phyloP scores from a whole-genome alignment of 37 sponge, comb jelly and placozoan genomes.

The Crambe crambe region DNA sequence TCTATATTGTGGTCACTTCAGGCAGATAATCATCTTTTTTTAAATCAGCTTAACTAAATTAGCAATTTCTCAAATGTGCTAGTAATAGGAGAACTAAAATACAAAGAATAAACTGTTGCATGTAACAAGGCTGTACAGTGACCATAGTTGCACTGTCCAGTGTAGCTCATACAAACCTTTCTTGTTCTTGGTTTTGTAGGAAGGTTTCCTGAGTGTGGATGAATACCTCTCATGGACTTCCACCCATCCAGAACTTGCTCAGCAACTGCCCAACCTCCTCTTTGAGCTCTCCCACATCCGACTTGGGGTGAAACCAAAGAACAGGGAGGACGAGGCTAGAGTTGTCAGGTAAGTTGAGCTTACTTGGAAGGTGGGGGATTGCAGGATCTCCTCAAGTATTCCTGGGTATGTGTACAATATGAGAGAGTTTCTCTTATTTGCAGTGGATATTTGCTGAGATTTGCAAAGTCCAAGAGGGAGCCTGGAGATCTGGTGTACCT shows the following conservation, averaged over 20 bases:
- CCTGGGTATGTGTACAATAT: background rate
- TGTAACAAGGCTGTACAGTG: background rate
- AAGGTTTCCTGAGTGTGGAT: conserved; percentile 14
- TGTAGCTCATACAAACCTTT: too few species aligned
- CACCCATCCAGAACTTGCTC: background rate
- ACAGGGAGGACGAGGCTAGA: conserved; percentile 43
- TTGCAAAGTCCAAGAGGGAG: conserved; percentile 11
- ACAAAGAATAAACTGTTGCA: background rate
- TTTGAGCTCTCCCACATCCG: conserved; percentile 66
- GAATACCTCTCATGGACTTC: conserved; percentile 56
- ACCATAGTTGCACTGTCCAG: too few species aligned
- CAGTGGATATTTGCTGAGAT: conserved; percentile 73
- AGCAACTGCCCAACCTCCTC: conserved; percentile 31
- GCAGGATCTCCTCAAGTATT: background rate
- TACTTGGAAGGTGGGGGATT: conserved; percentile 15
- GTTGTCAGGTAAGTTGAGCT: conserved; percentile 71
- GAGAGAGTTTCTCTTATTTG: background rate
- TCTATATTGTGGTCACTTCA: background rate
- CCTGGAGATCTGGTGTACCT: conserved; percentile 78
- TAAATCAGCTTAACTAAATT: too few species aligned
- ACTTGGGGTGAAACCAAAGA: conserved; percentile 66
- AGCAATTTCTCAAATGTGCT: too few species aligned
- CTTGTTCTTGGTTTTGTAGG: conserved; percentile 13
- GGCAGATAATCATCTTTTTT: too few species aligned
- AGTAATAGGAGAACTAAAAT: too few species aligned